A percentile compares a stretch with the other conserved stretches of the same genome.
Evolutionary conservation across 2,888 invertebrate species (phyloP).

Genomic region (Pyrrhia umbra): DNA sequence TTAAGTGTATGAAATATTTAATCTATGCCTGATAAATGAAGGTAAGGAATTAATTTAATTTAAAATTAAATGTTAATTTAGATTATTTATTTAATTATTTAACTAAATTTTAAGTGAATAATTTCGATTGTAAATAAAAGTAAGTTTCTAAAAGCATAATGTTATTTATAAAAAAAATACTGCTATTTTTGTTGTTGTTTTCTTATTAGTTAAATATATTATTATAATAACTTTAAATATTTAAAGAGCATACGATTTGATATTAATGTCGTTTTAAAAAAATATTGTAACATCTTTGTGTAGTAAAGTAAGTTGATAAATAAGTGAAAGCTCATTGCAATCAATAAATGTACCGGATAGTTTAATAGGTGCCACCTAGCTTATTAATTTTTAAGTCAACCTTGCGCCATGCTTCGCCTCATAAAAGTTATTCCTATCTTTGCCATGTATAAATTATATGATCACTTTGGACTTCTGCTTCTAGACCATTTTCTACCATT

Average conservation of each 20-base stretch:
- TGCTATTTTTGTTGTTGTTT: too few species aligned
- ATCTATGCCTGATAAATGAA: constrained; percentile 25
- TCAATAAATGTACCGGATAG: constrained; percentile 48
- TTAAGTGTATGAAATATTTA: constrained; percentile 37
- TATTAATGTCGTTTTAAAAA: constrained; percentile 10
- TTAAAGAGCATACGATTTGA: constrained; percentile 15
- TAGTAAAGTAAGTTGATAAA: constrained; percentile 27
- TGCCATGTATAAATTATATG: constrained; percentile 7
- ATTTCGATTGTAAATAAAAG: too few species aligned
- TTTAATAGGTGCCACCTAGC: constrained; percentile 33
- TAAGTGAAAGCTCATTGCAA: constrained; percentile 43
- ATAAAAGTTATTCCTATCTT: constrained; percentile 1
- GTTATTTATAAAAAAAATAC: too few species aligned
- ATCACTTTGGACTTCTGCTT: too few species aligned
- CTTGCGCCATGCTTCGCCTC: constrained; percentile 19
- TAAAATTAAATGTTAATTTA: background rate
- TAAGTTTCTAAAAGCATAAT: too few species aligned
- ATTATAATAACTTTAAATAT: constrained; percentile 14
- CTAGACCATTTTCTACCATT: constrained; percentile 17
- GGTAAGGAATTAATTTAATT: constrained; percentile 17
- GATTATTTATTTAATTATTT: too few species aligned
- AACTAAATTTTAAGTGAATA: too few species aligned
- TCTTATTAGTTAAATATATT: too few species aligned
- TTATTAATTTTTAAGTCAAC: constrained; percentile 51
- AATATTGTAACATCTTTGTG: constrained; percentile 17